phyloP scores from a whole-genome alignment of 2,797 vertebrate genomes.

The Falco cherrug region DNA sequence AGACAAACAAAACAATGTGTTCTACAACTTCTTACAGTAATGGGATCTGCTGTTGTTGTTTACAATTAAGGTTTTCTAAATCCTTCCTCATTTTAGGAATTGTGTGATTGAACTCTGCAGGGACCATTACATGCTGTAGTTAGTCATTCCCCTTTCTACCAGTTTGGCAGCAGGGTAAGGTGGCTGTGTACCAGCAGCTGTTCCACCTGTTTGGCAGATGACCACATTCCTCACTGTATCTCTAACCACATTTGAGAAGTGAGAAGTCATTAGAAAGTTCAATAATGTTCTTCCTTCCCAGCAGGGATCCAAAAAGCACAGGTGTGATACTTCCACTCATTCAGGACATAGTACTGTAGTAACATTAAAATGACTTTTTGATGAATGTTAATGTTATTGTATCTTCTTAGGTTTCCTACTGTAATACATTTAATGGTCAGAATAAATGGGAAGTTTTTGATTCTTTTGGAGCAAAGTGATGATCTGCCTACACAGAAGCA shows the following conservation, averaged over 20 bases:
- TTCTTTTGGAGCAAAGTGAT: neutral
- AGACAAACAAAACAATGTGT: neutral
- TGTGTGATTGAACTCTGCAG: neutral
- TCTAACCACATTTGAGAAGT: neutral
- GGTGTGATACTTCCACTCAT: neutral
- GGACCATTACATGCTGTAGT: neutral
- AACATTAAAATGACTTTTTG: neutral
- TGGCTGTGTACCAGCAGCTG: neutral
- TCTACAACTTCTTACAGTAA: neutral
- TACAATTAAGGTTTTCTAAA: neutral
- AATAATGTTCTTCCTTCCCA: neutral
- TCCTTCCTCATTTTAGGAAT: neutral
- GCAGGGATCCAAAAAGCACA: neutral
- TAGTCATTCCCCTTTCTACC: neutral
- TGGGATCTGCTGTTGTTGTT: neutral
- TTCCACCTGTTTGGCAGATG: neutral
- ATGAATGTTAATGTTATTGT: neutral
- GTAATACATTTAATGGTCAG: neutral
- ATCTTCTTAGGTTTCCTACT: neutral
- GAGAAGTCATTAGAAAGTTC: neutral
- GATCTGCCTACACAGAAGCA: neutral
- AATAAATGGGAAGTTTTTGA: neutral
- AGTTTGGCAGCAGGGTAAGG: neutral
- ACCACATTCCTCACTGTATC: neutral
- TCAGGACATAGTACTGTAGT: neutral